Percentiles rank a stretch among this genome's conserved stretches.
These are phyloP conservation scores for Protobothrops mucrosquamatus DNA, from an alignment of 2,113 vertebrate species.

Conservation along the genomic window DNA sequence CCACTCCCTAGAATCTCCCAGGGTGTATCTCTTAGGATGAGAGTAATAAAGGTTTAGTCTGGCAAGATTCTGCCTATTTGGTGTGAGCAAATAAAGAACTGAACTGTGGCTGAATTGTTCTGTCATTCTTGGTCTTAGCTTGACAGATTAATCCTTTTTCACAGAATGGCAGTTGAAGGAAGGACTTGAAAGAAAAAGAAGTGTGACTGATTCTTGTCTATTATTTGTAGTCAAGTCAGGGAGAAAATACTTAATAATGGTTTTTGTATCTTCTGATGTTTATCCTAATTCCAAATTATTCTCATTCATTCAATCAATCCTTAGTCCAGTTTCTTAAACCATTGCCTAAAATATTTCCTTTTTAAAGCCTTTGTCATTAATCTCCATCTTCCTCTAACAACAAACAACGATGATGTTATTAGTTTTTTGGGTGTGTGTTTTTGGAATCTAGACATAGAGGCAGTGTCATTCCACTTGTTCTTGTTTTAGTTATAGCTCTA, in stretches of 20 bases:
- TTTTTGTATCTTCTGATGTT: background rate
- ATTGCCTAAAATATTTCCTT: background rate
- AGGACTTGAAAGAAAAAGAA: background rate
- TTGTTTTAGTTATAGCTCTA: background rate
- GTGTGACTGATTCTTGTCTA: background rate
- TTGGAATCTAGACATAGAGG: background rate
- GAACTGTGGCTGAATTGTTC: background rate
- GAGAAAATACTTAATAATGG: background rate
- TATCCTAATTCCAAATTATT: background rate
- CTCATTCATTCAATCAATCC: background rate
- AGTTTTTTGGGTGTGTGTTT: background rate
- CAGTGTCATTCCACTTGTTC: background rate
- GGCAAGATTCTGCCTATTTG: background rate
- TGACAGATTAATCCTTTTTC: background rate
- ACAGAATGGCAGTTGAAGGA: background rate
- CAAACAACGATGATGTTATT: background rate
- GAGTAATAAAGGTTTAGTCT: background rate
- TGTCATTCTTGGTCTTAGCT: background rate
- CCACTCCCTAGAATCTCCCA: background rate
- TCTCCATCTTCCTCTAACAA: background rate
- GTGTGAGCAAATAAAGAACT: background rate
- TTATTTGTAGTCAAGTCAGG: background rate
- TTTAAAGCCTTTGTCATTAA: background rate
- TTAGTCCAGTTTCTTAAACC: background rate
- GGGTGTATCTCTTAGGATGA: background rate